A percentile compares a stretch with the other conserved stretches of the same genome.
Evolutionary conservation across 2,888 invertebrate genomes (phyloP).

Genomic region (Theodoxus fluviatilis): DNA sequence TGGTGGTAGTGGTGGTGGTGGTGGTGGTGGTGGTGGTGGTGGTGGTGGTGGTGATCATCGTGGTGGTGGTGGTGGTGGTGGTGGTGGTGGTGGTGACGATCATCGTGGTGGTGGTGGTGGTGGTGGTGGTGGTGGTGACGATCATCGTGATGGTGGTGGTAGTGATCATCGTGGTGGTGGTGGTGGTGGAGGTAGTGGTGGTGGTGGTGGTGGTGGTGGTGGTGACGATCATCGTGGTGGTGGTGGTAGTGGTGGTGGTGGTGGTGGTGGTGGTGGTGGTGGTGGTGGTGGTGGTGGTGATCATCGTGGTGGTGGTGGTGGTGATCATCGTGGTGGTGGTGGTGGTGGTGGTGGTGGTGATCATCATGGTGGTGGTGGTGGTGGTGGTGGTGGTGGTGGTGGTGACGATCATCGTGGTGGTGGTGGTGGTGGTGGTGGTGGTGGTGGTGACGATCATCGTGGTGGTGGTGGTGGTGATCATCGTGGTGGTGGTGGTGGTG

Average conservation of each 20-base stretch:
- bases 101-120: background rate
- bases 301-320: background rate
- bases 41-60: background rate
- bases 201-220: background rate
- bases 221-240: background rate
- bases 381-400: no score
- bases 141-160: background rate
- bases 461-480: background rate
- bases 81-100: background rate
- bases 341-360: background rate
- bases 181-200: no score
- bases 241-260: background rate
- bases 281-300: slow-evolving; percentile 2
- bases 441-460: no score
- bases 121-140: background rate
- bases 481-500: background rate
- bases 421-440: no score
- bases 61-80: background rate
- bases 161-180: background rate
- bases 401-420: no score
- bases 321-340: background rate
- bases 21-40: slow-evolving; percentile 2
- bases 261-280: slow-evolving; percentile 2
- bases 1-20: background rate
- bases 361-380: no score